Base-by-base conservation (phyloP, 2,888 invertebrate species). In the Melanchra persicariae region DNA sequence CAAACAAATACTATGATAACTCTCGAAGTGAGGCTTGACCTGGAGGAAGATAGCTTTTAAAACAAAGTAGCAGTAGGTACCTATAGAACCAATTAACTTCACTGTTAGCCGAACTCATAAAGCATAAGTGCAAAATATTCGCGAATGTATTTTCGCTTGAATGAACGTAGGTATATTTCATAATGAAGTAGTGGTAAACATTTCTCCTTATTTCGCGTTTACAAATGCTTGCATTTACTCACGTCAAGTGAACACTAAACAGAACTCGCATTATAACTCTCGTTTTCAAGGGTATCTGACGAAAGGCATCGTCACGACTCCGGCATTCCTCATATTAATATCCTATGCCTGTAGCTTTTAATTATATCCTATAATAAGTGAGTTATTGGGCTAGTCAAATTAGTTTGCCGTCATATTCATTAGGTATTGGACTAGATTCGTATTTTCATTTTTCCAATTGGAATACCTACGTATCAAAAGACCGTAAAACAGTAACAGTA, bases 181-280 rank as follows among this genome's bases (percentile, higher is more conserved):
- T 49, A 57, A 75, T 30, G n/a, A n/a, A 45, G 5, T 26, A 17
- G 24, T 17, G n/a, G 4, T 47, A 49, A 77, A 55, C 40, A 55
- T 55, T 70, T 70, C 40, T 69, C n/a, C 70, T 37, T 52, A 69
- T 40, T 57, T 59, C 43, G 9, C 10, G 22, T 74, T 77, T 59
- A 77, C 59, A 59, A 58, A 76, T 37, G 30, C 34, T 30, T 24
- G 30, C 30, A 43, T 60, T 55, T 61, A 60, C 15, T 10, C 54
- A 57, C 34, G 26, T 67, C 37, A 49, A 22, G 2, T 30, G 30
- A 59, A 74, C 49, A 55, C 22, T 55, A 22, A 60, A 60, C 77
- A 74, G 54, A 60, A 5, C 3, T 24, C 37, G 45, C 76, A 67
- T n/a, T n/a, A n/a, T 37, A 66, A 10, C 1, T 24, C 49, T 40